Conservation (phyloP, 1,140 invertebrate genomes). For the Trichogramma pretiosum region DNA sequence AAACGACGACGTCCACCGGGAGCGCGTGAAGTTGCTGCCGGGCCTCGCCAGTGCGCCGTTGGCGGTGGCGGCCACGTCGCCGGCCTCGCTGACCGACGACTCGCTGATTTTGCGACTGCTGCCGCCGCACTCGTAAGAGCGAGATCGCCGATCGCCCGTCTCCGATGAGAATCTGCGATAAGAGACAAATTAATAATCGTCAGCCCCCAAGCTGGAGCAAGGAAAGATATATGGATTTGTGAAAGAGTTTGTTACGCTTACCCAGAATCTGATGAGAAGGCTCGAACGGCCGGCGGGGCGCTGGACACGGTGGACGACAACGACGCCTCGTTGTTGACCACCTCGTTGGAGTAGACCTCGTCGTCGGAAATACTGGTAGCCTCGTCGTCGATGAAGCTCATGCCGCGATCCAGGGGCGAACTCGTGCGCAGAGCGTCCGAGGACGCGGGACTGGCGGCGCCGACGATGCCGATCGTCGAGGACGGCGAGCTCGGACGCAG, state of each 20-base stretch:
- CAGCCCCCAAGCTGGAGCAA: too few relatives aligned
- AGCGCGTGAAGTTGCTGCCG: constrained; percentile 36
- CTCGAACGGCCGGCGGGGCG: constrained; percentile 31
- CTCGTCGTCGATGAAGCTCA: constrained; percentile 36
- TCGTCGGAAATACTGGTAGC: constrained; percentile 37
- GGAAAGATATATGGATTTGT: too few relatives aligned
- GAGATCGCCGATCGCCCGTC: constrained; percentile 38
- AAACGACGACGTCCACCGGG: constrained; percentile 50
- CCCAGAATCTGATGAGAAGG: constrained; percentile 49
- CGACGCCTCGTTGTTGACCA: constrained; percentile 31
- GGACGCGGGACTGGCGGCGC: constrained; percentile 21
- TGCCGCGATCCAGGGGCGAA: constrained; percentile 29
- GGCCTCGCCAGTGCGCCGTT: constrained; percentile 15
- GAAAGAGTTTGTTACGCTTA: too few relatives aligned
- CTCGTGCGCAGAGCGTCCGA: constrained; percentile 27
- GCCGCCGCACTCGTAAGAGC: constrained; percentile 36
- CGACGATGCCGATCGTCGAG: too few relatives aligned
- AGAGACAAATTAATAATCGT: too few relatives aligned
- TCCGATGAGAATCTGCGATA: constrained; percentile 40
- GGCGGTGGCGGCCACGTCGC: constrained; percentile 19
- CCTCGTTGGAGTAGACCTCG: constrained; percentile 33
- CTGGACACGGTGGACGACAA: constrained; percentile 33
- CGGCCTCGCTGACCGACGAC: constrained; percentile 27
- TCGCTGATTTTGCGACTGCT: constrained; percentile 37
- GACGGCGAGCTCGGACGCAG: constrained; percentile 42